Conservation (phyloP, 2,113 vertebrate genomes). For the Poicephalus gulielmi region DNA sequence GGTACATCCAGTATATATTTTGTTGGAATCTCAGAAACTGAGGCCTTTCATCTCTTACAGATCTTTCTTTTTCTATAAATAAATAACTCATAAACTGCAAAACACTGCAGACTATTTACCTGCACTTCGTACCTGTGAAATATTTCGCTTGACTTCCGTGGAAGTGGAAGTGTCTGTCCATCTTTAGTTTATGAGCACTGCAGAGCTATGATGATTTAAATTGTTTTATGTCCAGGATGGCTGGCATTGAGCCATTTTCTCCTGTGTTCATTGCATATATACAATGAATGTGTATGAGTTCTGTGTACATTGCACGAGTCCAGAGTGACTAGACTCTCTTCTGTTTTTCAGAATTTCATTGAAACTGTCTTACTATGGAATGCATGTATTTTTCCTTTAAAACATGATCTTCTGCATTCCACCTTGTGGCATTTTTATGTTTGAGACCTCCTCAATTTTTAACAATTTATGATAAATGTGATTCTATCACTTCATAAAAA, state of each 20-base stretch:
- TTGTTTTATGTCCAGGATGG: background rate
- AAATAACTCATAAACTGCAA: background rate
- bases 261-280: background rate
- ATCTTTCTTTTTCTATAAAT: background rate
- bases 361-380: background rate
- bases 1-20: background rate
- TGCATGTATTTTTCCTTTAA: background rate
- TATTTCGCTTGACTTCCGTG: background rate
- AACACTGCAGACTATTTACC: background rate
- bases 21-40: background rate
- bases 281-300: background rate
- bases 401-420: background rate
- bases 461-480: background rate
- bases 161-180: background rate
- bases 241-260: background rate
- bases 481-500: background rate
- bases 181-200: background rate
- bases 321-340: background rate
- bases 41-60: background rate
- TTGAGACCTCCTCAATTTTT: background rate
- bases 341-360: background rate
- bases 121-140: background rate
- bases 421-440: background rate
- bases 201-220: background rate
- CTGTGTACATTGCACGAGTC: background rate